Percentiles rank a stretch among this genome's conserved stretches.
Evolutionary conservation across 2,888 invertebrate genomes (phyloP).

Genomic region (Ligdia adustata): DNA sequence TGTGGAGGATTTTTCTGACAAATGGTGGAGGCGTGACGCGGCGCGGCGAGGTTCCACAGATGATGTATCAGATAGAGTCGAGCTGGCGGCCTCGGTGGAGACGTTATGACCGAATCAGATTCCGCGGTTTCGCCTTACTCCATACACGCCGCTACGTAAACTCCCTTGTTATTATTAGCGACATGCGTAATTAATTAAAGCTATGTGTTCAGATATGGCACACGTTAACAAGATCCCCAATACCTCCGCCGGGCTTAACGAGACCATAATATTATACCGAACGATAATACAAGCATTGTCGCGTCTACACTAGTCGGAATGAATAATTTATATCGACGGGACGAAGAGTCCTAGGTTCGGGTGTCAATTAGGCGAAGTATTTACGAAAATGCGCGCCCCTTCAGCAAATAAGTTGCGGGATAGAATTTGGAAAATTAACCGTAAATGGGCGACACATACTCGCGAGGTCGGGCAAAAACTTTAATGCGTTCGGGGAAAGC

Average conservation of each 20-base stretch:
- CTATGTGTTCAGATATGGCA: constrained; percentile 58
- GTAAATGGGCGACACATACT: constrained; percentile 59
- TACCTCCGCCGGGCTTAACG: constrained; percentile 47
- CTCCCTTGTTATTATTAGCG: constrained; percentile 67
- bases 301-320: constrained; percentile 52
- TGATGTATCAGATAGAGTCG: constrained; percentile 9
- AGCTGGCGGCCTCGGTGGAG: neutral
- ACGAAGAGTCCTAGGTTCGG: constrained; percentile 54
- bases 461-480: constrained; percentile 63
- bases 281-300: constrained; percentile 52
- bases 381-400: constrained; percentile 56
- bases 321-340: constrained; percentile 61
- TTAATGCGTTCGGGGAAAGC: constrained; percentile 66
- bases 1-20: constrained; percentile 55
- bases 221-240: constrained; percentile 65
- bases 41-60: constrained; percentile 27
- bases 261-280: constrained; percentile 51
- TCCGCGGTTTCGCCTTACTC: constrained; percentile 57
- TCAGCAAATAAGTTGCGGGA: constrained; percentile 68
- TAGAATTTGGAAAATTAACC: constrained; percentile 74
- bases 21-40: constrained; percentile 61
- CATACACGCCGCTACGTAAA: constrained; percentile 37
- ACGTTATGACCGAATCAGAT: constrained; percentile 38
- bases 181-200: constrained; percentile 68
- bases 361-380: constrained; percentile 72